Conservation (phyloP, 2,888 invertebrate species). For the Geotrupes spiniger region DNA sequence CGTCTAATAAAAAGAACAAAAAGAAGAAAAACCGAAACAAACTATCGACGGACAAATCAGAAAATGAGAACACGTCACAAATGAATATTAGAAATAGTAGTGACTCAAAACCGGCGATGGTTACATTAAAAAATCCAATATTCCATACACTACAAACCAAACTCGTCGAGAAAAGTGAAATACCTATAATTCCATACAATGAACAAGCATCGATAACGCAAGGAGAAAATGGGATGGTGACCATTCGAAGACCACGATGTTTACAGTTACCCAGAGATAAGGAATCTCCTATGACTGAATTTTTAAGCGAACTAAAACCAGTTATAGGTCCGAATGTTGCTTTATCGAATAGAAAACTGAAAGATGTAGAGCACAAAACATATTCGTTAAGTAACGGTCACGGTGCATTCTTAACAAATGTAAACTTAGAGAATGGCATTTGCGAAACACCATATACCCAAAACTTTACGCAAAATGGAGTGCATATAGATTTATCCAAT, state of each 20-base stretch:
- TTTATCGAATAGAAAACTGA: constrained; percentile 5
- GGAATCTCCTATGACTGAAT: constrained; percentile 33
- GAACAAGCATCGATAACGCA: constrained; percentile 64
- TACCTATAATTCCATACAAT: constrained; percentile 39
- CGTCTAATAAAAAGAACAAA: constrained; percentile 51
- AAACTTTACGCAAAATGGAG: constrained; percentile 13
- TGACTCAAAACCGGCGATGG: constrained; percentile 60
- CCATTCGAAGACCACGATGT: constrained; percentile 68
- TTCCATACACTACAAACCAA: constrained; percentile 58
- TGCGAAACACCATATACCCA: neutral
- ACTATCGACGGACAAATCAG: constrained; percentile 16
- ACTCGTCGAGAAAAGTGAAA: constrained; percentile 40
- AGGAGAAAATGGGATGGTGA: constrained; percentile 78
- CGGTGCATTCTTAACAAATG: neutral
- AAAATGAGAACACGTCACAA: constrained; percentile 4
- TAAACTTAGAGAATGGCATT: constrained; percentile 6
- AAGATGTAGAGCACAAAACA: constrained; percentile 5
- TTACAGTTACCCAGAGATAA: constrained; percentile 32
- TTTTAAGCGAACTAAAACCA: constrained; percentile 38
- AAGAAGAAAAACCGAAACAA: constrained; percentile 55
- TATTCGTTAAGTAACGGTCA: neutral
- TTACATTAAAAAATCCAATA: constrained; percentile 76
- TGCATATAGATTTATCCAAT: constrained; percentile 9
- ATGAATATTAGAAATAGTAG: constrained; percentile 35
- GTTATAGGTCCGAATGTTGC: constrained; percentile 34